Evolutionary conservation across 2,888 invertebrate genomes (phyloP).

Genomic region (Drosophila siamana): DNA sequence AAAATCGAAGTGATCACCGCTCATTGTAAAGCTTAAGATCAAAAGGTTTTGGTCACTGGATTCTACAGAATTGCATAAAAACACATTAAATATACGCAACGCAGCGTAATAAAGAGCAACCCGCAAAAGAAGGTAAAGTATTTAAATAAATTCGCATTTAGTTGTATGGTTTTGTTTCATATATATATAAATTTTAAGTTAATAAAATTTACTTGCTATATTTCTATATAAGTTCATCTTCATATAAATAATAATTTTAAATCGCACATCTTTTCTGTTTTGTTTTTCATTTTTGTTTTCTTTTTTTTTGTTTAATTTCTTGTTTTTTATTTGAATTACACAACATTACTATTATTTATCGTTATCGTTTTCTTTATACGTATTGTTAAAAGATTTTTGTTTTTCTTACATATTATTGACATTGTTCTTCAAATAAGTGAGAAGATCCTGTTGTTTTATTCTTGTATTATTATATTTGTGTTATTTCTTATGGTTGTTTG

Average conservation of each 20-base stretch:
- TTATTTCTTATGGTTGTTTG: constrained; percentile 37
- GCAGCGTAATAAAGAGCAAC: no score
- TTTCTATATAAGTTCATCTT: constrained; percentile 80
- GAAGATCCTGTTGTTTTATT: constrained; percentile 51
- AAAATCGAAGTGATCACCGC: no score
- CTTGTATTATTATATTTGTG: constrained; percentile 23
- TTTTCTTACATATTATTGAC: constrained; percentile 78
- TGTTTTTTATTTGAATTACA: constrained; percentile 76
- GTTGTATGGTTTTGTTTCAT: constrained; percentile 53
- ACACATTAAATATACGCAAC: background rate
- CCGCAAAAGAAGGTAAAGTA: no score
- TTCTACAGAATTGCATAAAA: no score
- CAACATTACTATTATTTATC: constrained; percentile 77
- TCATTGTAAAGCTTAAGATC: no score
- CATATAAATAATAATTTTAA: constrained; percentile 77
- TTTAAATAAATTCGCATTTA: constrained; percentile 62
- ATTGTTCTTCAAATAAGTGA: constrained; percentile 69
- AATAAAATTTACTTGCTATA: constrained; percentile 80
- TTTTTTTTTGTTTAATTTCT: constrained; percentile 51
- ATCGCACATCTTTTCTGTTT: constrained; percentile 65
- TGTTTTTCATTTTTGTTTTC: constrained; percentile 31
- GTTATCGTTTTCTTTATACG: constrained; percentile 59
- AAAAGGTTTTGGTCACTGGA: no score
- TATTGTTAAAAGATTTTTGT: constrained; percentile 69
- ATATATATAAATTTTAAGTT: constrained; percentile 78